Percentiles rank a stretch among this genome's conserved stretches.
These are phyloP conservation scores for Recurvirostra avosetta DNA, from an alignment of 2,113 vertebrate genomes.

Conservation along the genomic window DNA sequence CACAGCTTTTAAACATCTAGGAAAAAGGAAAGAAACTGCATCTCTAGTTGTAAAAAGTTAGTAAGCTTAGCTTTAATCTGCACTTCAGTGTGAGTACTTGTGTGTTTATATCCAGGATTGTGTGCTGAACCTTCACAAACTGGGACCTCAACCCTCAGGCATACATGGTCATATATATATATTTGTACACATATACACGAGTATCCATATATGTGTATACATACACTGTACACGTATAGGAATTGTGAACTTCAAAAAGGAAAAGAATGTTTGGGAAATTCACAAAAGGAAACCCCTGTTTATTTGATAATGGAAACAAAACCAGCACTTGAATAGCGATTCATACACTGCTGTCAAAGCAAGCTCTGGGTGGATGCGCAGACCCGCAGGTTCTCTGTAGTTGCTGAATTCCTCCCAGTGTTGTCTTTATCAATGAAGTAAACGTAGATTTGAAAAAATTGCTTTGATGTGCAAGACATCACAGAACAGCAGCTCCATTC, in stretches of 20 bases:
- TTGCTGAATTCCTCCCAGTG: constrained; percentile 7
- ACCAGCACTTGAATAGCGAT: background rate
- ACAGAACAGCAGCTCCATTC: constrained; percentile 32
- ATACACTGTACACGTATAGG: background rate
- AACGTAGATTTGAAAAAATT: constrained; percentile 32
- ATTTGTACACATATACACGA: fast-evolving
- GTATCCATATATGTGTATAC: background rate
- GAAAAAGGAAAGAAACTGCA: background rate
- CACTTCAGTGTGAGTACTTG: background rate
- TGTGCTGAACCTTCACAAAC: background rate
- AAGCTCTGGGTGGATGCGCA: background rate
- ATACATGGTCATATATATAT: background rate
- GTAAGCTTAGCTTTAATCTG: background rate
- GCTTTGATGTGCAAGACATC: constrained; percentile 39
- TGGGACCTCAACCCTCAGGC: background rate
- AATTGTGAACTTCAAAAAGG: background rate
- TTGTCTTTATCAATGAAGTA: constrained; percentile 46
- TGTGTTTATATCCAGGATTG: background rate
- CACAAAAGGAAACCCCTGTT: background rate
- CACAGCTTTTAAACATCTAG: background rate
- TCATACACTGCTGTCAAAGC: background rate
- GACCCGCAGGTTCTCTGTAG: background rate
- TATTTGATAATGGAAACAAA: constrained; percentile 1
- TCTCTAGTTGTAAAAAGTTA: background rate
- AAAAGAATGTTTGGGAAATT: background rate